Conservation (phyloP, 1,140 invertebrate genomes). For the Drosophila teissieri region DNA sequence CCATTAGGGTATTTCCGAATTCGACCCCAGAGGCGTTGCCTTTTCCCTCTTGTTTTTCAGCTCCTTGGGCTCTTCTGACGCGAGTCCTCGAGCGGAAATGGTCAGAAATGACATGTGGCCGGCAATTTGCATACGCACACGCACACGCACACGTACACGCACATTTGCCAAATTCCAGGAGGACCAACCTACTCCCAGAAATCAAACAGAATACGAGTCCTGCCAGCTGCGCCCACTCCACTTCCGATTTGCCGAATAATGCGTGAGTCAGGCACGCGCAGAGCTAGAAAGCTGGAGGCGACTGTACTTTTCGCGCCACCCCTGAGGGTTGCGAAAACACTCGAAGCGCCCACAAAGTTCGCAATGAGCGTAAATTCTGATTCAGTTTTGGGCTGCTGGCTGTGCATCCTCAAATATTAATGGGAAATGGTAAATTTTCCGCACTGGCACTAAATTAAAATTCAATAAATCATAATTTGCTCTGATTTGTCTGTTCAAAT, state of each 20-base stretch:
- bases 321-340: conserved; percentile 33
- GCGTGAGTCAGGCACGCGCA: conserved; percentile 68
- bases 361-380: conserved; percentile 77
- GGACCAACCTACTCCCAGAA: conserved; percentile 25
- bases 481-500: conserved; percentile 59
- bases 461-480: conserved; percentile 81
- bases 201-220: conserved; percentile 27
- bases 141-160: conserved; percentile 69
- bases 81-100: conserved; percentile 62
- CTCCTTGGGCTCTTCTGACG: conserved; percentile 36
- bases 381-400: conserved; percentile 28
- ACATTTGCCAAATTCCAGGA: conserved; percentile 57
- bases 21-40: neutral
- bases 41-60: conserved; percentile 27
- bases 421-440: conserved; percentile 72
- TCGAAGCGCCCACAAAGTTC: conserved; percentile 18
- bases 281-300: conserved; percentile 67
- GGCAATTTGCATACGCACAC: conserved; percentile 76
- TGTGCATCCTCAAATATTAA: conserved; percentile 75
- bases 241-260: conserved; percentile 46
- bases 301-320: conserved; percentile 57
- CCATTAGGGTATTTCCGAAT: neutral
- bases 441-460: conserved; percentile 75
- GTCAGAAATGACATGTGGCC: conserved; percentile 80
- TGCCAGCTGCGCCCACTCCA: conserved; percentile 37